phyloP scores from a whole-genome alignment of 2,888 invertebrate genomes.

The Chalcosyrphus nemorum region DNA sequence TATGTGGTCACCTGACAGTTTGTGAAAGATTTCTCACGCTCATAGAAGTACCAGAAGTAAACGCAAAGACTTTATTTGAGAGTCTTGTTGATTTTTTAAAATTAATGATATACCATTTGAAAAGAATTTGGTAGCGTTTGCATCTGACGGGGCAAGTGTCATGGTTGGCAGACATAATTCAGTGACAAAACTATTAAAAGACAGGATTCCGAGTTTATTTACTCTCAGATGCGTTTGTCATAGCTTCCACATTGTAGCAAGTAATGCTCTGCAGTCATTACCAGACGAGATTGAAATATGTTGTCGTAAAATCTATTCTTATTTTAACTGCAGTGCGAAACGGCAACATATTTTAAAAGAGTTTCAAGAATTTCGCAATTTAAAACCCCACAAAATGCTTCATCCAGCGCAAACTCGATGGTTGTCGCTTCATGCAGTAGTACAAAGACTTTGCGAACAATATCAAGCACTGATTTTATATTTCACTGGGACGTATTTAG shows the following conservation, averaged over 20 bases:
- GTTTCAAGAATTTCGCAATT: background rate
- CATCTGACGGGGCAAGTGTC: background rate
- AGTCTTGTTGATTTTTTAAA: background rate
- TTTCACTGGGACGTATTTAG: background rate
- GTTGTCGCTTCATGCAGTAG: background rate
- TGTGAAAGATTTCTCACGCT: background rate
- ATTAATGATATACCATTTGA: background rate
- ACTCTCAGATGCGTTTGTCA: no score
- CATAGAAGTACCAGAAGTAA: conserved; percentile 9
- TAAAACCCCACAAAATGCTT: background rate
- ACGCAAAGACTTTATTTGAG: background rate
- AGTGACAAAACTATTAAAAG: background rate
- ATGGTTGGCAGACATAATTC: conserved; percentile 22
- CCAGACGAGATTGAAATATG: background rate
- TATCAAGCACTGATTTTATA: background rate
- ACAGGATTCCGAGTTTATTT: background rate
- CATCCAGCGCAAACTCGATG: conserved; percentile 6
- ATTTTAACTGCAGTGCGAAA: conserved; percentile 19
- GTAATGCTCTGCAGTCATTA: background rate
- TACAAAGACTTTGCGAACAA: no score
- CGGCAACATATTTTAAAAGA: background rate
- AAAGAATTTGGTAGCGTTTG: conserved; percentile 8
- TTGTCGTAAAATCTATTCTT: conserved; percentile 8
- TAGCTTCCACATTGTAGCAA: background rate
- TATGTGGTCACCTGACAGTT: background rate